Percentiles rank a stretch among this genome's conserved stretches.
These are phyloP conservation scores for Pachydiplax longipennis DNA, from an alignment of 2,888 invertebrate species.

Conservation along the genomic window DNA sequence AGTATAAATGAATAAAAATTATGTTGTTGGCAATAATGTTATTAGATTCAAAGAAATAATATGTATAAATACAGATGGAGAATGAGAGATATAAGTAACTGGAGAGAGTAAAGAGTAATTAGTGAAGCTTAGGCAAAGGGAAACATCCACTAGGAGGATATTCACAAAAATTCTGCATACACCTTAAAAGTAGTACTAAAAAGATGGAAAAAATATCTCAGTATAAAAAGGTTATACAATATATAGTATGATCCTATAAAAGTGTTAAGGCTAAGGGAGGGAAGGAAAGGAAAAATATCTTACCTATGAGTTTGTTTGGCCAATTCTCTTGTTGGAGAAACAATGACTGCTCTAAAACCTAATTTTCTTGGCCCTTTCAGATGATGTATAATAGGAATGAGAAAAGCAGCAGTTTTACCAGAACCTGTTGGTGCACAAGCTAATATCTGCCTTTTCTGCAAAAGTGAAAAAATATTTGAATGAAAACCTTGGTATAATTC, in stretches of 20 bases:
- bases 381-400: conserved; percentile 84
- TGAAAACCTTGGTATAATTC: neutral
- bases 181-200: too few species aligned
- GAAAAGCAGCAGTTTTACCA: conserved; percentile 95
- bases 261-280: neutral
- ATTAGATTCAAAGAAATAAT: too few species aligned
- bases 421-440: conserved; percentile 98
- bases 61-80: too few species aligned
- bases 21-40: too few species aligned
- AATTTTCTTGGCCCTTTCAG: conserved; percentile 73
- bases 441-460: conserved; percentile 78
- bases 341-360: conserved; percentile 85
- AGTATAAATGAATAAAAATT: too few species aligned
- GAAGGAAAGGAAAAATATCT: neutral
- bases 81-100: too few species aligned
- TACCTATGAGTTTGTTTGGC: conserved; percentile 83
- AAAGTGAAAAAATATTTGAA: conserved; percentile 48
- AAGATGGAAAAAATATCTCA: too few species aligned
- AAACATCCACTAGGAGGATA: too few species aligned
- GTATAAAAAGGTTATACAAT: too few species aligned
- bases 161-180: too few species aligned
- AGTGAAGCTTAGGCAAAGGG: too few species aligned
- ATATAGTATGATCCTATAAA: neutral
- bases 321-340: conserved; percentile 93
- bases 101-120: too few species aligned